These are phyloP conservation scores for Melangyna quadrimaculata DNA, from an alignment of 2,888 invertebrate genomes.

Conservation along the genomic window DNA sequence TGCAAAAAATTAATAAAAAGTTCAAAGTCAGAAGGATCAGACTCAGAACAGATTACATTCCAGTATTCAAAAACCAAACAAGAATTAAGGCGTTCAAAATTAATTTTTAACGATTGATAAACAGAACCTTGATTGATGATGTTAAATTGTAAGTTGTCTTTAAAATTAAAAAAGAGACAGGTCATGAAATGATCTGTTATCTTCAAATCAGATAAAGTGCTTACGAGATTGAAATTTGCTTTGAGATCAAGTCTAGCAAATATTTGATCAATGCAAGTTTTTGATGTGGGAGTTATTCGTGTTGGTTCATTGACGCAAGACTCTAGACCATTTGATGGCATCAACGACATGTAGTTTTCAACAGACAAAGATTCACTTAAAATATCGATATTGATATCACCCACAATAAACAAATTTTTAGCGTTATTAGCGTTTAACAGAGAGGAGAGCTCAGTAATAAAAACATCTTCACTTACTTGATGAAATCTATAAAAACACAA, in stretches of 20 bases:
- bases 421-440: not conserved
- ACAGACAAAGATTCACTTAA: not conserved
- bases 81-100: not conserved
- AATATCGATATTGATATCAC: too few relatives aligned
- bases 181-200: conserved; percentile 17
- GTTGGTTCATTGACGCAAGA: not conserved
- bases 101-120: not conserved
- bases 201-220: not conserved
- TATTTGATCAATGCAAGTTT: too few relatives aligned
- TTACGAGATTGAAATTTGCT: not conserved
- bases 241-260: not conserved
- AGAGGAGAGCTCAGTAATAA: not conserved
- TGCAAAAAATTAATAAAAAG: not conserved
- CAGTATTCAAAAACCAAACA: not conserved
- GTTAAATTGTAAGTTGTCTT: not conserved
- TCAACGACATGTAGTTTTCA: not conserved
- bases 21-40: not conserved
- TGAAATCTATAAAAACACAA: conserved; percentile 11
- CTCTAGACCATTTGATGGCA: not conserved
- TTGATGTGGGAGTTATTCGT: not conserved
- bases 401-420: not conserved
- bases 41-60: not conserved
- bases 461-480: not conserved
- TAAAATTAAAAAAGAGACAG: conserved; percentile 10
- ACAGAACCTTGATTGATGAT: not conserved